Conservation (phyloP, 2,888 invertebrate genomes). For the Athalia rosae region DNA sequence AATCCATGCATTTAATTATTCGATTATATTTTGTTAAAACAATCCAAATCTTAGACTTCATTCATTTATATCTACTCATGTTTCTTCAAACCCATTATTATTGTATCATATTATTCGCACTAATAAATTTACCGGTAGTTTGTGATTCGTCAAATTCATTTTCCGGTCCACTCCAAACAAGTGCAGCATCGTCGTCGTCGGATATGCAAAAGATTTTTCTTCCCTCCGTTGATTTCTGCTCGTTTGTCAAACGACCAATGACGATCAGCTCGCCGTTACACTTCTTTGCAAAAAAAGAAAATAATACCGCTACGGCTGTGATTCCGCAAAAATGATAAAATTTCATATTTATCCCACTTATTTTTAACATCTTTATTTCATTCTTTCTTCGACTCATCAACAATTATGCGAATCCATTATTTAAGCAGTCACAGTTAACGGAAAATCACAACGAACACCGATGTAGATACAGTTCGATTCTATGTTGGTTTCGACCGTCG, state of each 20-base stretch:
- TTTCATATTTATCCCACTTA: neutral
- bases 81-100: no score
- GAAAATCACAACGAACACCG: no score
- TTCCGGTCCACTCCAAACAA: conserved; percentile 53
- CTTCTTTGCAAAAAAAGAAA: neutral
- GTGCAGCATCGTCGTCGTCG: conserved; percentile 52
- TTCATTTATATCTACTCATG: no score
- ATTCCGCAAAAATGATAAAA: neutral
- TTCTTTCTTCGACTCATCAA: neutral
- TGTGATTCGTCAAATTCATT: conserved; percentile 45
- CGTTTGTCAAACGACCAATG: conserved; percentile 17
- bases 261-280: conserved; percentile 40
- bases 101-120: neutral
- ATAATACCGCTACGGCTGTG: neutral
- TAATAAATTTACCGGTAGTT: neutral
- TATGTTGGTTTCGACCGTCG: no score
- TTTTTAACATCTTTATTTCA: neutral
- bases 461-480: no score
- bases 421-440: no score
- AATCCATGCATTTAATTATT: no score
- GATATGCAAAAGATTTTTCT: conserved; percentile 52
- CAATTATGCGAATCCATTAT: no score
- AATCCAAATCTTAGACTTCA: no score
- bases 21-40: no score
- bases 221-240: neutral